These are phyloP conservation scores for Eupeodes latifasciatus DNA, from an alignment of 2,888 invertebrate species.

Conservation along the genomic window DNA sequence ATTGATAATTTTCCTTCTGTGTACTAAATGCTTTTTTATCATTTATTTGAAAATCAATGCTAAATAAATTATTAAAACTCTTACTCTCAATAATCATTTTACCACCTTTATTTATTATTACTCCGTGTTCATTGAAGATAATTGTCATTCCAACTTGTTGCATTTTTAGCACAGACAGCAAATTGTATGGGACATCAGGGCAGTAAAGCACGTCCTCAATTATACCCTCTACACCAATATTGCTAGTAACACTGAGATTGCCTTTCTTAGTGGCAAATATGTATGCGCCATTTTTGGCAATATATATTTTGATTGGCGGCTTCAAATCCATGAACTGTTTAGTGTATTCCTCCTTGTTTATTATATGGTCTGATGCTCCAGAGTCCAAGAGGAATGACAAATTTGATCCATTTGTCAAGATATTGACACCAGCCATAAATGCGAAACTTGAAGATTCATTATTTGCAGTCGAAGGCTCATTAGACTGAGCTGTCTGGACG, in stretches of 20 bases:
- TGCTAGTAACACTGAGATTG: slow-evolving; percentile 77
- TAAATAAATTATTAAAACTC: slow-evolving; percentile 59
- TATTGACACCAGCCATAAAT: slow-evolving; percentile 41
- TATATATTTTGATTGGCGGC: slow-evolving; percentile 59
- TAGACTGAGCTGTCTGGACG: background rate
- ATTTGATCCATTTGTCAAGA: background rate
- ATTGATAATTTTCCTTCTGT: slow-evolving; percentile 28
- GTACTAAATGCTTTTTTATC: slow-evolving; percentile 35
- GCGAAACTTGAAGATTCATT: slow-evolving; percentile 6
- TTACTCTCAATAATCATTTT: slow-evolving; percentile 53
- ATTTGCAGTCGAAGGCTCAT: slow-evolving; percentile 16
- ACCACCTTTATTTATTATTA: slow-evolving; percentile 67
- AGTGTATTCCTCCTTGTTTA: slow-evolving; percentile 53
- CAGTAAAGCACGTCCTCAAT: slow-evolving; percentile 32
- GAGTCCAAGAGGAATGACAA: slow-evolving; percentile 47
- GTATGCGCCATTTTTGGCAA: slow-evolving; percentile 67
- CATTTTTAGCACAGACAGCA: too few species aligned
- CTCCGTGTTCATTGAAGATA: too few species aligned
- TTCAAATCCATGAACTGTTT: slow-evolving; percentile 52
- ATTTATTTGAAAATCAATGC: slow-evolving; percentile 44
- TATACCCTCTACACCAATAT: slow-evolving; percentile 75
- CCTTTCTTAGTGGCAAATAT: slow-evolving; percentile 78
- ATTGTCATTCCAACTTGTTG: too few species aligned
- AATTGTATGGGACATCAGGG: background rate
- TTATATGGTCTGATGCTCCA: slow-evolving; percentile 66